These are phyloP conservation scores for Brachyhypopomus occidentalis DNA, from an alignment of 2,113 vertebrate species.

Conservation along the genomic window DNA sequence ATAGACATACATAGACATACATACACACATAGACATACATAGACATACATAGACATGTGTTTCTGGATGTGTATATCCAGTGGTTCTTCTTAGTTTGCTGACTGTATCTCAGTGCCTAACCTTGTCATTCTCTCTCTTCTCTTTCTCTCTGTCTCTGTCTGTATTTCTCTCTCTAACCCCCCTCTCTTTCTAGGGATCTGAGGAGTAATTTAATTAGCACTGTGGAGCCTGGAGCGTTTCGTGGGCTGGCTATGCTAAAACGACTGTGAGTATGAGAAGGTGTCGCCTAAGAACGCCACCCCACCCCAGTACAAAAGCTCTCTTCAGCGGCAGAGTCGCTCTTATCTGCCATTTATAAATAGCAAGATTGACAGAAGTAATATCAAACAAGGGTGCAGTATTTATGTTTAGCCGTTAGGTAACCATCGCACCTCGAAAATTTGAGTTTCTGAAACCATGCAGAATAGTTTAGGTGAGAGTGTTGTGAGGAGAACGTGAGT, in stretches of 20 bases:
- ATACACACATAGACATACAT: too few species aligned
- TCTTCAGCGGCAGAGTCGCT: too few species aligned
- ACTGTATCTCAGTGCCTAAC: constrained; percentile 14
- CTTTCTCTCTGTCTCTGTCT: constrained; percentile 33
- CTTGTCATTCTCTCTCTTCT: constrained; percentile 44
- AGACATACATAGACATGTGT: background rate
- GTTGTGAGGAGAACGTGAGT: background rate
- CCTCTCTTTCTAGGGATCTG: constrained; percentile 77
- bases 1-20: background rate
- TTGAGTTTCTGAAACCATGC: background rate
- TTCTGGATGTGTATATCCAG: constrained; percentile 14
- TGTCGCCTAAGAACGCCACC: background rate
- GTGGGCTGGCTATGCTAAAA: constrained; percentile 80
- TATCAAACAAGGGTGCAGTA: too few species aligned
- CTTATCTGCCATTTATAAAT: too few species aligned
- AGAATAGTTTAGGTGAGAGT: background rate
- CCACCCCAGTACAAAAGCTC: too few species aligned
- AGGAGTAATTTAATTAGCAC: constrained; percentile 86
- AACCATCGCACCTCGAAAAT: background rate
- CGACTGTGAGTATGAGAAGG: constrained; percentile 80
- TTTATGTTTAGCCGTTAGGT: too few species aligned
- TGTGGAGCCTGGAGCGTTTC: constrained; percentile 82
- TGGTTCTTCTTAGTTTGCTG: background rate
- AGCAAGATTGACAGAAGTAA: too few species aligned
- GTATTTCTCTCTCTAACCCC: background rate